Base-by-base conservation (phyloP, 2,797 vertebrate genomes). In the Semotilus atromaculatus region DNA sequence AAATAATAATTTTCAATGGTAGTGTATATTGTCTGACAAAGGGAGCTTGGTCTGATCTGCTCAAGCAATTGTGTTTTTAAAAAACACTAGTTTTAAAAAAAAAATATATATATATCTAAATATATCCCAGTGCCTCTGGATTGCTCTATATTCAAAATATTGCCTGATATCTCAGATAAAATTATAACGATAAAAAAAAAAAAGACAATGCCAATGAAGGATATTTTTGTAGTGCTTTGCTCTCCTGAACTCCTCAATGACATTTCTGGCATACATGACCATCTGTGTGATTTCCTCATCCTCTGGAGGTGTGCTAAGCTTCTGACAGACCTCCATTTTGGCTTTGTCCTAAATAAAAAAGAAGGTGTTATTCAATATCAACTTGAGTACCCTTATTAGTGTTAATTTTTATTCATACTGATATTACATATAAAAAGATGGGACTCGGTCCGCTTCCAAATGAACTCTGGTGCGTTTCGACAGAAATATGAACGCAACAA, bases 171-270 rank as follows among this genome's bases (percentile, higher is more conserved):
- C 6, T 26, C 29, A 68, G 3, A 34, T 7, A 68, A 1, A 64
- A 38, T 2, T 48, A 23, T 3, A 40, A 51, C 53, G 5, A 36
- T n/a, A 18, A 29, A n/a, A 26, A 55, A 45, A 48, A 80, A 3
- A 31, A 36, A 64, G 36, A 64, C 67, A 43, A 67, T 4, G 10
- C 43, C 40, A 34, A 73, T 43, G 88, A 95, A 99, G 97, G 98
- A 98, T 99, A 99, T 99, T 97, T 93, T 99, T 99, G 93, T 98
- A 99, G 93, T 99, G 98, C 90, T 99, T 99, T 73, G 98, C 98
- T 92, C 95, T 95, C 82, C 98, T 96, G 94, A 99, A 99, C 90
- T 99, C 98, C 90, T 99, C 98, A 0, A 99, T 99, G 91, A 99
- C 96, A 5, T 96, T 98, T 91, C 95, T 97, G 53, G 97, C 97